Conservation (phyloP, 2,113 vertebrate genomes). For the Brachirus orientalis region DNA sequence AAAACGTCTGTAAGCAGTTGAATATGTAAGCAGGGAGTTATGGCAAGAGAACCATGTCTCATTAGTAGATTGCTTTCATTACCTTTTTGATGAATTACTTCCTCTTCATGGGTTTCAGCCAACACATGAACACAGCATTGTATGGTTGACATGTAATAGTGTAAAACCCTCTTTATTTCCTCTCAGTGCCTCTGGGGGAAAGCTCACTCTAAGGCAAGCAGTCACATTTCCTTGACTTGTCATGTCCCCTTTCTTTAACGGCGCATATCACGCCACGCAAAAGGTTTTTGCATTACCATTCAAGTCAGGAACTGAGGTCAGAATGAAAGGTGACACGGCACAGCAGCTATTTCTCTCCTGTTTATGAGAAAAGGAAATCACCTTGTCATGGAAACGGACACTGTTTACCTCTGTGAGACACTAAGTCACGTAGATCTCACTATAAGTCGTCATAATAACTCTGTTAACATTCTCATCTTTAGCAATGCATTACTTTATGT, state of each 20-base stretch:
- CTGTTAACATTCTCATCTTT: too few relatives aligned
- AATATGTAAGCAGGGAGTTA: slow-evolving; percentile 51
- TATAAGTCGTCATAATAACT: neutral
- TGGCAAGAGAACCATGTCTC: slow-evolving; percentile 40
- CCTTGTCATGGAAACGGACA: slow-evolving; percentile 19
- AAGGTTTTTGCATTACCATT: slow-evolving; percentile 41
- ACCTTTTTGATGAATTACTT: slow-evolving; percentile 58
- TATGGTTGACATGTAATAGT: slow-evolving; percentile 38
- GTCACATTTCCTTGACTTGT: slow-evolving; percentile 44
- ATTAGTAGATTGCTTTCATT: slow-evolving; percentile 69
- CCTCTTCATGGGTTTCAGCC: slow-evolving; percentile 25
- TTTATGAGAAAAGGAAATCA: slow-evolving; percentile 52
- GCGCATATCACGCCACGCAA: slow-evolving; percentile 26
- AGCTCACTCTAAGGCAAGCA: slow-evolving; percentile 27
- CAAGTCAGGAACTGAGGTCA: slow-evolving; percentile 43
- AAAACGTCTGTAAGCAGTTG: slow-evolving; percentile 44
- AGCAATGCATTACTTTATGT: neutral
- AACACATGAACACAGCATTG: slow-evolving; percentile 38
- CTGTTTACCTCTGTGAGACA: neutral
- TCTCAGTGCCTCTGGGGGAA: slow-evolving; percentile 19
- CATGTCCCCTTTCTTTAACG: slow-evolving; percentile 43
- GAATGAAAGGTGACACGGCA: slow-evolving; percentile 27
- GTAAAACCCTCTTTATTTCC: slow-evolving; percentile 38
- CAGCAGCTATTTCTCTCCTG: slow-evolving; percentile 45
- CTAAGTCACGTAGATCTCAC: neutral